These are phyloP conservation scores for Epizoanthus ramosus DNA, from an alignment of 92 coral and sea anemone genomes.

Conservation along the genomic window DNA sequence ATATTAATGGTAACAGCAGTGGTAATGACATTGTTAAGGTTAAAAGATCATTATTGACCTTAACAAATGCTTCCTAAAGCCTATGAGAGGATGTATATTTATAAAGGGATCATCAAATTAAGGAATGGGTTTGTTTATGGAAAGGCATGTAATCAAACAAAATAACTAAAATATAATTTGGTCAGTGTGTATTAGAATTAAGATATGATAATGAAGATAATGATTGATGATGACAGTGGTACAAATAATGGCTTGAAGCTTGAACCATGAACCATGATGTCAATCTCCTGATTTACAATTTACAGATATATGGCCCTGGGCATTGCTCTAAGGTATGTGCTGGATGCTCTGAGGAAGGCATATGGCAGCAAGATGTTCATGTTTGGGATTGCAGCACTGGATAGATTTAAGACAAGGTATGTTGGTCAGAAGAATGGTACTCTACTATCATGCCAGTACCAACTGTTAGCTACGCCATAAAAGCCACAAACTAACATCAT, in stretches of 20 bases:
- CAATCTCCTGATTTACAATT: background rate
- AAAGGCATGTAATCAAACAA: too few species aligned
- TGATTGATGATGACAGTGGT: background rate
- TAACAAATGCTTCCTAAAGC: too few species aligned
- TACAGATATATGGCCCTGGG: slow-evolving; percentile 99
- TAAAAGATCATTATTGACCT: too few species aligned
- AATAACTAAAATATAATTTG: background rate
- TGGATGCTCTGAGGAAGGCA: slow-evolving; percentile 94
- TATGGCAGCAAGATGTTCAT: slow-evolving; percentile 94
- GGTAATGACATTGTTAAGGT: too few species aligned
- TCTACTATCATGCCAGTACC: background rate
- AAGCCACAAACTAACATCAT: background rate
- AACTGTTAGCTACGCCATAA: background rate
- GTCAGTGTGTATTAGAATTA: background rate
- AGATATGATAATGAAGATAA: background rate
- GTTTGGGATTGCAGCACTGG: slow-evolving; percentile 99
- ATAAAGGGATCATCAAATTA: too few species aligned
- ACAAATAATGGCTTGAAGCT: too few species aligned
- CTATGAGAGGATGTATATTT: too few species aligned
- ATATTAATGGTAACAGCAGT: too few species aligned
- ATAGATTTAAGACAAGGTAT: slow-evolving; percentile 94
- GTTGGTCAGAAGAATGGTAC: too few species aligned
- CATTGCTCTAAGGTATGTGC: slow-evolving; percentile 93
- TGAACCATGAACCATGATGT: background rate
- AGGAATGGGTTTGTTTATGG: too few species aligned